Evolutionary conservation across 2,888 invertebrate genomes (phyloP), one percentile per base, ranked within the genome.

Genomic region (Monopis laevigella): DNA sequence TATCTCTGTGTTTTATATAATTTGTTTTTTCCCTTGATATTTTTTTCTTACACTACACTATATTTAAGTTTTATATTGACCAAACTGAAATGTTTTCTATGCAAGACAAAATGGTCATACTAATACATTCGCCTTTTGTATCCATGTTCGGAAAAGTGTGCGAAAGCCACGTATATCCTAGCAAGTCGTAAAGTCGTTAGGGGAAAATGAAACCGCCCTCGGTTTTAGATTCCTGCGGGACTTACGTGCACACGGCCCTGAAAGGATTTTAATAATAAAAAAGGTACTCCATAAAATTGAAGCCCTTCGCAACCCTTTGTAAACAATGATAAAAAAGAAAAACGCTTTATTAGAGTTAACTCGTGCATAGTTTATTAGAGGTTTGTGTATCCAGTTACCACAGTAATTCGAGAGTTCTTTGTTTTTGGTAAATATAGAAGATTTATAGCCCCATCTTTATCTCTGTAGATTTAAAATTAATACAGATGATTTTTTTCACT

Each of bases 241-340:
- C 13, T 21, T 21, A 36, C 36, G 36, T 21, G 36, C 36, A 36
- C 36, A 32, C 36, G 36, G 29, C 40, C 26, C 29, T 28, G 29
- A 40, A 40, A 40, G 40, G 40, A 40, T 40, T 40, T 40, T 40
- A 40, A 40, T 40, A 40, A 40, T 28, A 40, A 40, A 40, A 36
- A 36, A 19, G 36, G 36, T 36, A 36, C 21, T 19, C 36, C 11
- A 21, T 36, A 32, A 36, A 36, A 21, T 36, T 36, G 19, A 21
- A 36, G 21, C 19, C 36, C 32, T 17, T 14, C 21, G 36, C 36
- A 36, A 36, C 36, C 36, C 21, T 36, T 36, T 36, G 36, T 36
- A 19, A 36, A 21, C 21, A 36, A 19, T 36, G 36, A 36, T 36
- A 19, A 21, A 36, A 36, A 36, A 21, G 36, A 21, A 36, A 34